Evolutionary conservation across 2,888 invertebrate genomes (phyloP).

Genomic region (Eupithecia dodoneata): DNA sequence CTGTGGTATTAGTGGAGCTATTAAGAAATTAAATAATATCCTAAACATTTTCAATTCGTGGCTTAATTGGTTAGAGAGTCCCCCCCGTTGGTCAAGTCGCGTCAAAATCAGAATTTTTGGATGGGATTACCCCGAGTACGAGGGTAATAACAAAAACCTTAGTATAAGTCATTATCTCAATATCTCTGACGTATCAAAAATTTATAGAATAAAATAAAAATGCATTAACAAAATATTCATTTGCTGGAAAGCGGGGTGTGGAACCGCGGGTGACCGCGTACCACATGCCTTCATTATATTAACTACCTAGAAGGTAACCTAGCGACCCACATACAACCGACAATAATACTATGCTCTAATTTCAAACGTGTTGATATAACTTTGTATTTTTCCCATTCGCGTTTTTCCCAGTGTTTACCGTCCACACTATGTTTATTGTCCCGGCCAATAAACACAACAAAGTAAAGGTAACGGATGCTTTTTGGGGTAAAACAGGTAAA

Average conservation of each 20-base stretch:
- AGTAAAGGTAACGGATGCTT: constrained; percentile 28
- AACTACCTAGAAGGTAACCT: neutral
- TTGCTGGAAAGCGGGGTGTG: neutral
- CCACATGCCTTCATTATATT: neutral
- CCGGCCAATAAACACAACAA: constrained; percentile 43
- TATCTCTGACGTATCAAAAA: neutral
- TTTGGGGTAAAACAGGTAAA: constrained; percentile 13
- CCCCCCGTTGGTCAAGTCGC: no score
- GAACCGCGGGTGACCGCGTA: neutral
- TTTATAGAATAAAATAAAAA: neutral
- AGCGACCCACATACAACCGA: neutral
- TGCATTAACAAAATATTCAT: neutral
- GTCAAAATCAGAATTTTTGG: no score
- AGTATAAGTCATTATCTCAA: neutral
- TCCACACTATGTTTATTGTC: constrained; percentile 36
- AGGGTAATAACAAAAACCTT: no score
- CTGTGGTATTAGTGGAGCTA: neutral
- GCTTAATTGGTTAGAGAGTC: no score
- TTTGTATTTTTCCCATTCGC: constrained; percentile 32
- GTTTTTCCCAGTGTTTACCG: constrained; percentile 37
- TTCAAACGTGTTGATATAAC: constrained; percentile 29
- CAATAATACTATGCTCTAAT: neutral
- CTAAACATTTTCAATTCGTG: no score
- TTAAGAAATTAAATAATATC: no score
- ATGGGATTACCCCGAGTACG: no score